phyloP scores from a whole-genome alignment of 2,797 vertebrate genomes.

The Furcifer pardalis region DNA sequence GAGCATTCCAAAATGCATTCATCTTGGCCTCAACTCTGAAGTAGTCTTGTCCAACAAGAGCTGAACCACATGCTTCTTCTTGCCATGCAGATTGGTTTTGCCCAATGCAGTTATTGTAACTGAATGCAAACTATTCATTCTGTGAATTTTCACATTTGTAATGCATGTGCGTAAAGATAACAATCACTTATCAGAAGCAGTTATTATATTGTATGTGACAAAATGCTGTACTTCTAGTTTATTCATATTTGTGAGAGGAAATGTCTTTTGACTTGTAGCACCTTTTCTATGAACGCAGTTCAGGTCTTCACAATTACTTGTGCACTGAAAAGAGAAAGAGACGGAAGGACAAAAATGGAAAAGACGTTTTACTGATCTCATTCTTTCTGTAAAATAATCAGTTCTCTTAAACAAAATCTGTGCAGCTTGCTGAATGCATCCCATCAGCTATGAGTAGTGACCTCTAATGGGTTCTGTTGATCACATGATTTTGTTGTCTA shows the following conservation, averaged over 20 bases:
- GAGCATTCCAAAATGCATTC: neutral
- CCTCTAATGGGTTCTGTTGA: neutral
- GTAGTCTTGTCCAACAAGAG: neutral
- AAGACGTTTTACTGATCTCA: neutral
- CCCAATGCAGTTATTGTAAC: slow-evolving; percentile 7
- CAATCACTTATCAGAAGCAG: slow-evolving; percentile 23
- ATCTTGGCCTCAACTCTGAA: neutral
- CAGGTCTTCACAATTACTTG: slow-evolving; percentile 1
- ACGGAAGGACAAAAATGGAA: slow-evolving; percentile 4
- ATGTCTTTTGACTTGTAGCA: neutral
- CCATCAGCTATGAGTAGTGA: neutral
- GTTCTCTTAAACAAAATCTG: neutral
- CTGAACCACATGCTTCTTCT: neutral
- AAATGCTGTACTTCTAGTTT: slow-evolving; percentile 10
- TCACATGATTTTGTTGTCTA: neutral
- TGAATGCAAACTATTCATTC: slow-evolving; percentile 4
- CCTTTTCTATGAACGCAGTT: neutral
- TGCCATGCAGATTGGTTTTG: neutral
- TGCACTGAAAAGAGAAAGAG: slow-evolving; percentile 12
- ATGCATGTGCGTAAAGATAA: neutral
- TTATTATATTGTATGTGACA: neutral
- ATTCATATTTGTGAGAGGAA: slow-evolving; percentile 25
- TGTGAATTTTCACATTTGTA: neutral
- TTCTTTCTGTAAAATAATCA: neutral
- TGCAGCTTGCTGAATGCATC: neutral